A percentile compares a stretch with the other conserved stretches of the same genome.
These are phyloP conservation scores for Petroica traversi DNA, from an alignment of 2,113 vertebrate genomes.

Conservation along the genomic window DNA sequence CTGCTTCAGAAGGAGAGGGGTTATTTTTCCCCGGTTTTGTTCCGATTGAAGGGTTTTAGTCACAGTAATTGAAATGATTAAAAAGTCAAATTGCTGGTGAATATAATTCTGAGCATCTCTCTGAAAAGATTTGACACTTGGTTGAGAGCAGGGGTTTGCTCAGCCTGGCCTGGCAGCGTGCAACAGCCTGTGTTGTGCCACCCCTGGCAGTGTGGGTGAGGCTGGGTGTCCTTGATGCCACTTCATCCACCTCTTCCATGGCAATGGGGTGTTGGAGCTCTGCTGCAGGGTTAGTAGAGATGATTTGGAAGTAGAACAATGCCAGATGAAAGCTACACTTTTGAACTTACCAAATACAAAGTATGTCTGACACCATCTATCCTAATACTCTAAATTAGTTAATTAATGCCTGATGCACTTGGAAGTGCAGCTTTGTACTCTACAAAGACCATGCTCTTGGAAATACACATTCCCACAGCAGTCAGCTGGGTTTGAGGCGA, in stretches of 20 bases:
- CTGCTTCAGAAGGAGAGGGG: slow-evolving; percentile 40
- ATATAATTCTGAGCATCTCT: slow-evolving; percentile 29
- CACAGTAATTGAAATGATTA: slow-evolving; percentile 69
- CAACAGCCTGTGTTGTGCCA: not conserved
- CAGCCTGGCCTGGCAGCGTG: not conserved
- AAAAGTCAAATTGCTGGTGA: slow-evolving; percentile 55
- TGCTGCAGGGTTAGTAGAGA: not conserved
- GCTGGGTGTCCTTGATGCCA: not conserved
- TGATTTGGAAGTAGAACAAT: not conserved
- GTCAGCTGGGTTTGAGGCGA: not conserved
- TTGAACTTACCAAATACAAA: not conserved
- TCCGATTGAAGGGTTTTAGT: slow-evolving; percentile 58
- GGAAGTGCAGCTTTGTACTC: not conserved
- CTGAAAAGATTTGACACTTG: not conserved
- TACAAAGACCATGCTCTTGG: not conserved
- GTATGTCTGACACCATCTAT: not conserved
- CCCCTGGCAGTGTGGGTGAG: rapidly evolving
- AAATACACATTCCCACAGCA: not conserved
- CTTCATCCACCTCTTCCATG: not conserved
- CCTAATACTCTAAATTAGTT: not conserved
- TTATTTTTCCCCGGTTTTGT: slow-evolving; percentile 54
- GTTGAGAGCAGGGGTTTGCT: not conserved
- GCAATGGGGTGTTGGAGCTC: not conserved
- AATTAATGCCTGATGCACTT: not conserved
- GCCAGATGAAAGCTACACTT: not conserved